Conservation (phyloP, 2,797 vertebrate species). For the Phataginus tricuspis region DNA sequence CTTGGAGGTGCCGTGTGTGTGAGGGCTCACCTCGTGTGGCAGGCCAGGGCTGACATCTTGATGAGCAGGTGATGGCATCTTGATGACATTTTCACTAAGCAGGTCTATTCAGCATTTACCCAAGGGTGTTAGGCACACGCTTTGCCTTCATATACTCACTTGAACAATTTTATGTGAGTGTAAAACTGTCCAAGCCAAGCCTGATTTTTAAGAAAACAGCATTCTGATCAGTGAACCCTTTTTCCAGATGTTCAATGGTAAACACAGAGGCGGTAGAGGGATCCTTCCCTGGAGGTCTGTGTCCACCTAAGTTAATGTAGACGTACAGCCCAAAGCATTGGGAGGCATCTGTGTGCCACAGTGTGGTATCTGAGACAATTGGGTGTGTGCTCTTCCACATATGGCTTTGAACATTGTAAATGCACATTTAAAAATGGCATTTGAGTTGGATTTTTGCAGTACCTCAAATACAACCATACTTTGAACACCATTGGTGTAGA, state of each 20-base stretch:
- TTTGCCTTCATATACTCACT: neutral
- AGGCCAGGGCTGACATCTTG: neutral
- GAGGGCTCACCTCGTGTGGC: neutral
- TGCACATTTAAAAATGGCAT: neutral
- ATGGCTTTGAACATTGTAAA: neutral
- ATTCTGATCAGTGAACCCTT: neutral
- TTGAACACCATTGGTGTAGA: neutral
- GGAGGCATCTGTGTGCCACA: neutral
- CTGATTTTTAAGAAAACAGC: neutral
- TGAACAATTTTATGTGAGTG: neutral
- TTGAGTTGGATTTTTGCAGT: neutral
- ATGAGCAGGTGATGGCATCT: neutral
- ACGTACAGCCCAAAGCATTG: accelerated
- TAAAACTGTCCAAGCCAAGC: neutral
- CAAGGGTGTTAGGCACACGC: accelerated
- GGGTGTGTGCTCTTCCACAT: neutral
- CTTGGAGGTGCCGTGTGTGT: neutral
- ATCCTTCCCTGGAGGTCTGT: neutral
- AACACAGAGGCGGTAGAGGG: neutral
- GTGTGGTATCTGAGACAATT: neutral
- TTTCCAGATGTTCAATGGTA: neutral
- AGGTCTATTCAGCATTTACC: neutral
- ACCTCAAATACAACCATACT: neutral
- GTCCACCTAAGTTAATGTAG: accelerated
- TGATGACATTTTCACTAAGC: neutral